A percentile compares a stretch with the other conserved stretches of the same genome.
Conservation (phyloP, 2,888 invertebrate species). For the Pteria penguin region DNA sequence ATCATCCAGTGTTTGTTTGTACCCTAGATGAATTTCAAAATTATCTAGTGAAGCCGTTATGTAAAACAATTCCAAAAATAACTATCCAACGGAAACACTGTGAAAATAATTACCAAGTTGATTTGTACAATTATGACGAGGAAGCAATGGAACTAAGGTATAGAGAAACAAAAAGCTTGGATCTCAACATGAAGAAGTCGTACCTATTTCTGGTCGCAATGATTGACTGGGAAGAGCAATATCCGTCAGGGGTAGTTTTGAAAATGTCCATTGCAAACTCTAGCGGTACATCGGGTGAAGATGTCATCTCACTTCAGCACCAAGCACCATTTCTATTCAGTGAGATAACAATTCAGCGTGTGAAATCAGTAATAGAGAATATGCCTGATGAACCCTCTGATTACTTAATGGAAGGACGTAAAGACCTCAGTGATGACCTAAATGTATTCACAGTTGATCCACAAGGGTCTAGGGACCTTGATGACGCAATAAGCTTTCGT, state of each 20-base stretch:
- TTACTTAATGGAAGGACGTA: conserved; percentile 7
- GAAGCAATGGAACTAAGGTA: conserved; percentile 25
- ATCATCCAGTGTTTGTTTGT: conserved; percentile 57
- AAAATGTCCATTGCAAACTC: conserved; percentile 43
- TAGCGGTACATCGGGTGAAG: conserved; percentile 30
- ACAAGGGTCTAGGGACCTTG: conserved; percentile 50
- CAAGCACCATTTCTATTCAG: conserved; percentile 48
- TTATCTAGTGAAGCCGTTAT: conserved; percentile 58
- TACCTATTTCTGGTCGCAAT: conserved; percentile 59
- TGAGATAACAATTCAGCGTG: conserved; percentile 34
- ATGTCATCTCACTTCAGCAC: conserved; percentile 41
- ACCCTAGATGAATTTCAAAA: conserved; percentile 46
- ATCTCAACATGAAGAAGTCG: conserved; percentile 44
- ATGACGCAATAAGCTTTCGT: conserved; percentile 55
- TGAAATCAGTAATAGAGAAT: conserved; percentile 18
- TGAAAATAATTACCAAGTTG: conserved; percentile 25
- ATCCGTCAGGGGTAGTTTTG: conserved; percentile 59
- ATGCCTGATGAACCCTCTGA: background rate
- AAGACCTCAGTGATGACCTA: conserved; percentile 41
- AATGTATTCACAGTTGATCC: conserved; percentile 58
- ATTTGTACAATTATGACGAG: conserved; percentile 50
- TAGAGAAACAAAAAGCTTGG: conserved; percentile 29
- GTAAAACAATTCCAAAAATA: conserved; percentile 64
- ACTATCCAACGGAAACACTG: conserved; percentile 26
- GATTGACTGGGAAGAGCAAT: conserved; percentile 53